Conservation (phyloP, 1,140 invertebrate species). For the Formica exsecta region DNA sequence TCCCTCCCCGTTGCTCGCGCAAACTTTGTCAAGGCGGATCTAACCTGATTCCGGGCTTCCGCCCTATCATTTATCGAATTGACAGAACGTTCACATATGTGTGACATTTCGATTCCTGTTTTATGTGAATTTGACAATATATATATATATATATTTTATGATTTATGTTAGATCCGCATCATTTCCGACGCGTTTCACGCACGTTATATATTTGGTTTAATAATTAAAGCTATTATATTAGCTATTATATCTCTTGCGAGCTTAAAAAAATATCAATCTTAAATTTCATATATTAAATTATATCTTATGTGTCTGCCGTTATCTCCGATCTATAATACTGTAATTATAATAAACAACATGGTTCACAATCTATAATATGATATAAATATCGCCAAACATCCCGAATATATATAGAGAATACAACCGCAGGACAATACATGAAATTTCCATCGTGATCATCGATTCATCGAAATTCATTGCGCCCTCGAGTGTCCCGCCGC, state of each 20-base stretch:
- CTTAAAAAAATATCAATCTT: too few species aligned
- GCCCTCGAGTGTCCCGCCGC: neutral
- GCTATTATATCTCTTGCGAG: neutral
- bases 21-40: neutral
- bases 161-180: neutral
- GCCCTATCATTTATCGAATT: conserved; percentile 6
- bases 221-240: neutral
- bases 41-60: neutral
- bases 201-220: neutral
- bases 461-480: conserved; percentile 57
- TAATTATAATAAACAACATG: neutral
- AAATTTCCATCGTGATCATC: conserved; percentile 49
- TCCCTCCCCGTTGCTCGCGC: neutral
- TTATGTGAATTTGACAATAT: neutral
- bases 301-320: neutral
- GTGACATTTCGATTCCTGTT: neutral
- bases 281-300: neutral
- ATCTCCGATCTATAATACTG: neutral
- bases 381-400: conserved; percentile 11
- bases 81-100: neutral
- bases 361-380: neutral
- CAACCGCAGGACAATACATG: conserved; percentile 30
- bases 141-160: neutral
- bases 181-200: neutral
- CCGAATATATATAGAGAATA: neutral